Evolutionary conservation across 2,888 invertebrate genomes (phyloP).

Genomic region (Luperina testacea): DNA sequence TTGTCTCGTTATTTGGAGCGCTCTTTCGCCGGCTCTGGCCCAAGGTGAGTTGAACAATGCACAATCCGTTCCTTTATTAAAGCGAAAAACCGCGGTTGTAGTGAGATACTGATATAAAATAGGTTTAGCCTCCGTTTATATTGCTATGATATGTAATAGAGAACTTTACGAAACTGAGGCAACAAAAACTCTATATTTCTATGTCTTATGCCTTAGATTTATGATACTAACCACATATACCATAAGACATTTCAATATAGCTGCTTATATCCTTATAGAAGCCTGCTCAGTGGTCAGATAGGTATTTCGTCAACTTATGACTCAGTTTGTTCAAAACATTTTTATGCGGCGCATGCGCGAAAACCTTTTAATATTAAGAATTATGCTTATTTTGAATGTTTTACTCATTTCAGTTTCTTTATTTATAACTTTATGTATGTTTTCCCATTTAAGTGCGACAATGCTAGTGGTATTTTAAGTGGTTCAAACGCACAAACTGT

Average conservation of each 20-base stretch:
- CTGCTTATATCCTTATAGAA: constrained; percentile 26
- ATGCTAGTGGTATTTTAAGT: neutral
- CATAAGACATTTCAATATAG: constrained; percentile 17
- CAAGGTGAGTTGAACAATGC: constrained; percentile 88
- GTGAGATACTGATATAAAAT: constrained; percentile 62
- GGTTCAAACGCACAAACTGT: neutral
- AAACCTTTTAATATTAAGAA: constrained; percentile 18
- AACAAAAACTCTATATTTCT: constrained; percentile 4
- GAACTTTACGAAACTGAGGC: constrained; percentile 43
- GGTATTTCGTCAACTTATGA: constrained; percentile 61
- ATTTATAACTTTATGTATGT: neutral
- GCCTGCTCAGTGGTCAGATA: constrained; percentile 49
- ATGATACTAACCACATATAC: neutral
- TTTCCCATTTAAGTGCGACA: neutral
- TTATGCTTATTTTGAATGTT: constrained; percentile 12
- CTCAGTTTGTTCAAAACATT: constrained; percentile 55
- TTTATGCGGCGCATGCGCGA: constrained; percentile 53
- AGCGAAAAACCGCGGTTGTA: constrained; percentile 65
- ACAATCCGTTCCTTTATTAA: constrained; percentile 65
- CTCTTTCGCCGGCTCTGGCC: constrained; percentile 81
- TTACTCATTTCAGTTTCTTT: neutral
- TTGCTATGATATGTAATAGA: constrained; percentile 54
- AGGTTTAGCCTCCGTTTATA: constrained; percentile 64
- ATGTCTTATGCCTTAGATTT: constrained; percentile 24
- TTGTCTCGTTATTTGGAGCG: constrained; percentile 86